Percentiles rank a stretch among this genome's conserved stretches.
Conservation (phyloP, 35 echinoderm and acorn worm genomes). For the Eucidaris tribuloides region DNA sequence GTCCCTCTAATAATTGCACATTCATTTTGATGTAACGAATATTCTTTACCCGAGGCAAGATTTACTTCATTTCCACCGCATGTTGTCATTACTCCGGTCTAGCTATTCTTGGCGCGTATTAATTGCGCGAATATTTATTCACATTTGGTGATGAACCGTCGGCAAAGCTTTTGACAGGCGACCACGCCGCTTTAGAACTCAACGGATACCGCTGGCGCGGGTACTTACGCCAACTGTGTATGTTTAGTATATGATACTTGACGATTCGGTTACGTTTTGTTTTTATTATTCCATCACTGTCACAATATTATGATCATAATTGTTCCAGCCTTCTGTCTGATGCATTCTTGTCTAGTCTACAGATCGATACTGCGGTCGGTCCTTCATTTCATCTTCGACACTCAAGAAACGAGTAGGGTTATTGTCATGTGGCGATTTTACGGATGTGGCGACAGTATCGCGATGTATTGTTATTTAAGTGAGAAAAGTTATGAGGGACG, state of each 20-base stretch:
- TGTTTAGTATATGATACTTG: constrained; percentile 28
- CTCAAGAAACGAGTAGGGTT: no score
- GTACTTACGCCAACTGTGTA: constrained; percentile 33
- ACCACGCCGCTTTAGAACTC: not conserved
- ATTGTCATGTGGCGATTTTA: no score
- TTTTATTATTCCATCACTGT: constrained; percentile 29
- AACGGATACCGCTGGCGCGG: constrained; percentile 1
- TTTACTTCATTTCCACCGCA: constrained; percentile 5
- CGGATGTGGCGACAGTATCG: no score
- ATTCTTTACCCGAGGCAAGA: constrained; percentile 11
- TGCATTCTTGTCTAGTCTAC: not conserved
- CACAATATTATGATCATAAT: constrained; percentile 33
- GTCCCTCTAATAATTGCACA: constrained; percentile 29
- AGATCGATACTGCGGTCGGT: constrained; percentile 20
- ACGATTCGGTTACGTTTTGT: constrained; percentile 20
- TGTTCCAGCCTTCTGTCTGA: not conserved
- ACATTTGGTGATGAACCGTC: not conserved
- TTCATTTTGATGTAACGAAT: constrained; percentile 34
- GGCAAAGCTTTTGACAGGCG: not conserved
- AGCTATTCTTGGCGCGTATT: not conserved
- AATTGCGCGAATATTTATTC: constrained; percentile 36
- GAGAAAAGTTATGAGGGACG: no score
- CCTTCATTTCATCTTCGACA: no score
- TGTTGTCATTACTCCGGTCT: constrained; percentile 10
- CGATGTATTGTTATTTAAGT: no score